Conservation (phyloP, 2,888 invertebrate genomes). For the Steinernema scapterisci region DNA sequence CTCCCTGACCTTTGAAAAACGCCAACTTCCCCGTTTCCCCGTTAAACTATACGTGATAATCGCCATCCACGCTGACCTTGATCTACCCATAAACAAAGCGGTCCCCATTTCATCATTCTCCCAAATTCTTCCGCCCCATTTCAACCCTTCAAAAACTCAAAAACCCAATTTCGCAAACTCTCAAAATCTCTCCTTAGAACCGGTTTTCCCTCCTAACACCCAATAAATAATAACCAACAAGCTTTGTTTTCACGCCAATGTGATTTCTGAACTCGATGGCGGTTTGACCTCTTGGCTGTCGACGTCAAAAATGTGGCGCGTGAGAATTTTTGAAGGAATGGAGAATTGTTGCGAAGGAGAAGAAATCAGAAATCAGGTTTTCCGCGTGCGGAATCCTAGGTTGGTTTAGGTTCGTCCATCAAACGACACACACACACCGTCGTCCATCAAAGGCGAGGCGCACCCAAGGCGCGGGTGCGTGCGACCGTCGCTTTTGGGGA, state of each 20-base stretch:
- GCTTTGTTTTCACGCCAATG: not conserved
- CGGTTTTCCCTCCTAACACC: not conserved
- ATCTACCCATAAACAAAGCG: no score
- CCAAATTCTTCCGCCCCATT: no score
- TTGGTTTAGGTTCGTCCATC: conserved; percentile 7
- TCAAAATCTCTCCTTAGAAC: not conserved
- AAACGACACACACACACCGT: no score
- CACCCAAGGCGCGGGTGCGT: conserved; percentile 18
- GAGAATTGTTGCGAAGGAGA: not conserved
- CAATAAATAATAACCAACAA: conserved; percentile 17
- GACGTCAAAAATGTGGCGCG: not conserved
- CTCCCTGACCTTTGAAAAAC: no score
- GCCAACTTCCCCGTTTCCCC: no score
- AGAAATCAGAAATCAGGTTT: conserved; percentile 13
- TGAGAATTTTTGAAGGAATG: conserved; percentile 12
- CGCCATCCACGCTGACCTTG: no score
- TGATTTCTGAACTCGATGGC: not conserved
- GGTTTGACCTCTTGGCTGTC: not conserved
- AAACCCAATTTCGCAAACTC: no score
- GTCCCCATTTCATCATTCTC: no score
- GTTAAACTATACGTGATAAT: no score
- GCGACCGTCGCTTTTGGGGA: not conserved
- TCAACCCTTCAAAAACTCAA: not conserved
- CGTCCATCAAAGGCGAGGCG: not conserved
- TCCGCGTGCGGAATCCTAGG: not conserved